Percentiles rank a stretch among this genome's conserved stretches.
Evolutionary conservation across 2,113 vertebrate species (phyloP).

Genomic region (Boulengeromyrus knoepffleri): DNA sequence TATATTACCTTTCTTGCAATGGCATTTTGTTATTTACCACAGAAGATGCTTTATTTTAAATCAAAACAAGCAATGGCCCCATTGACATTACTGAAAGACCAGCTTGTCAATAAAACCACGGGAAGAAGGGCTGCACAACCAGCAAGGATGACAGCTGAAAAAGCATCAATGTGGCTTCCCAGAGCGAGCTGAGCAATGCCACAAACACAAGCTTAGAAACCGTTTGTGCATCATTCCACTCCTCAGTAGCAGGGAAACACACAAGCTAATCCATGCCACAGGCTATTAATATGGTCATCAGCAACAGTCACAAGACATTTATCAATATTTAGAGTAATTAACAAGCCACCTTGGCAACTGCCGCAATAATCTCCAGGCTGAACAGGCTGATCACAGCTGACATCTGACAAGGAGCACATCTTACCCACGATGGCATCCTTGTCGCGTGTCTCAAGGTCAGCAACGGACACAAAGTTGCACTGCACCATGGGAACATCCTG

Average conservation of each 20-base stretch:
- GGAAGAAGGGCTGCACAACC: not conserved
- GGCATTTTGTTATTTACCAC: not conserved
- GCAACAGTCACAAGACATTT: constrained; percentile 44
- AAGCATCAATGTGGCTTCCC: not conserved
- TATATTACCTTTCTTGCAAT: not conserved
- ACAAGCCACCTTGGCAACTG: constrained; percentile 25
- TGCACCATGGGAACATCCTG: constrained; percentile 80
- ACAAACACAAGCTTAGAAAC: not conserved
- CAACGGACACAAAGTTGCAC: constrained; percentile 80
- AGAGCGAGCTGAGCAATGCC: not conserved
- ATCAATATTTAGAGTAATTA: constrained; percentile 44
- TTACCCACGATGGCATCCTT: constrained; percentile 85
- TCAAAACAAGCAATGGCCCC: not conserved
- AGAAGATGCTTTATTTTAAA: not conserved
- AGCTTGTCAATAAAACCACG: not conserved
- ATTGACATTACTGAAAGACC: not conserved
- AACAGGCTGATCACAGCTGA: not conserved
- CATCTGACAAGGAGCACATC: constrained; percentile 27
- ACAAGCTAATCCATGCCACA: constrained; percentile 42
- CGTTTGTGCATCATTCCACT: not conserved
- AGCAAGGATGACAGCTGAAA: not conserved
- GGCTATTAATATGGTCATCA: constrained; percentile 39
- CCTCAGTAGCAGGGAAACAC: not conserved
- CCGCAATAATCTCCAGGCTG: not conserved
- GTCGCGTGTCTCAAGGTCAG: constrained; percentile 70